Conservation (phyloP, 1,140 invertebrate genomes). For the Eriosoma lanigerum region DNA sequence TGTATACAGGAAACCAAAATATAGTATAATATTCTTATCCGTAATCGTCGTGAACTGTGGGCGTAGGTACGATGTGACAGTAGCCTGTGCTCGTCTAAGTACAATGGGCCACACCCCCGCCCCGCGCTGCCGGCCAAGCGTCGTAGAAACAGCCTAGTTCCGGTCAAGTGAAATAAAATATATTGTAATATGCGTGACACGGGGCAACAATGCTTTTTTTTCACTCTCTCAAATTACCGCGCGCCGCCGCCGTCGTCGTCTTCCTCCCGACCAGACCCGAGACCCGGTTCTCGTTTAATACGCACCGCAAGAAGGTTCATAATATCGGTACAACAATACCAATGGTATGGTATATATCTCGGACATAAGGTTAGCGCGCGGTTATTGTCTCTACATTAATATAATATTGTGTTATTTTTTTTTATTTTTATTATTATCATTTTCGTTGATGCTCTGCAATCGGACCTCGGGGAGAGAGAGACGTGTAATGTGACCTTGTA, state of each 20-base stretch:
- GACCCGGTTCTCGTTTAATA: not conserved
- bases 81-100: conserved; percentile 37
- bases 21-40: conserved; percentile 16
- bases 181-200: conserved; percentile 49
- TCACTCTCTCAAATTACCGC: conserved; percentile 47
- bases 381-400: conserved; percentile 43
- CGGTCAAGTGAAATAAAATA: conserved; percentile 48
- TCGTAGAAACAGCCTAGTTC: conserved; percentile 41
- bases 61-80: conserved; percentile 47
- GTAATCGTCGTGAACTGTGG: conserved; percentile 47
- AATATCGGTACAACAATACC: not conserved
- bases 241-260: too few species aligned
- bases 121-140: not conserved
- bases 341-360: not conserved
- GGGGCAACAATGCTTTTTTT: conserved; percentile 42
- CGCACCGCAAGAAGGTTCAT: not conserved
- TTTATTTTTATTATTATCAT: conserved; percentile 33
- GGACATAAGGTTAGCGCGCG: conserved; percentile 47
- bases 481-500: conserved; percentile 22
- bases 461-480: not conserved
- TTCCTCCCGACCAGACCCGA: conserved; percentile 3
- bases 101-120: conserved; percentile 5
- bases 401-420: too few species aligned
- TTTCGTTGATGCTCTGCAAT: conserved; percentile 16
- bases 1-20: conserved; percentile 15